Base-by-base conservation (phyloP, 2,888 invertebrate genomes). In the Leucoma salicis region DNA sequence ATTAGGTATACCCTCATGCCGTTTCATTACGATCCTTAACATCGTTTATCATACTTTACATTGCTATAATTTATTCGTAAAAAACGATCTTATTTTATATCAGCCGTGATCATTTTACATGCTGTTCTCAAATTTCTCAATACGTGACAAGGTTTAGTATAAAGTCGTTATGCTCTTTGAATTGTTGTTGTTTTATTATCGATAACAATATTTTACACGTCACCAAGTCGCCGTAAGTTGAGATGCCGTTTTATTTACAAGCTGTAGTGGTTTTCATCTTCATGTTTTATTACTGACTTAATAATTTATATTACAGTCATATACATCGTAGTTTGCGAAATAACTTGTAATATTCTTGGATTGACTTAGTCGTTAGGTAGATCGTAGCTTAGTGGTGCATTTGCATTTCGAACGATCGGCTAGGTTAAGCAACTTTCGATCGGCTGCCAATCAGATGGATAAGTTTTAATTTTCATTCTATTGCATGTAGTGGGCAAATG, bases 21-120 rank as follows among this genome's bases (percentile, higher is more conserved):
- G 79, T 82, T 84, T 79, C 83, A 86, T 87, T 88, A 86, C 79
- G 74, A 81, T 77, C 73, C 76, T 77, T 76, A 83, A 78, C 57
- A 84, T 85, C 86, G 76, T 89, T 87, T 82, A 87, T 89, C 88
- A 89, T 86, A 86, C 78, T 86, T 86, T 82, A 86, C 84, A 85
- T 80, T 82, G 81, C 80, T 68, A 81, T 88, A 87, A 88, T 84
- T 87, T 88, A 89, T 89, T 87, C 82, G 77, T 76, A 78, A 75
- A 27, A 77, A 63, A 58, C 70, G 72, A 76, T 78, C 77, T 81
- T 80, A 74, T 85, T 87, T 86, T 83, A 82, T 83, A 79, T 77
- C 66, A 64, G 70, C 59, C 47, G 57, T 75, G 81, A 79, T 86
- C 78, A 68, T 72, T 80, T 84, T 81, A 84, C 85, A 81, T 66